phyloP scores from a whole-genome alignment of 2,797 vertebrate species.

The Mallotus villosus region DNA sequence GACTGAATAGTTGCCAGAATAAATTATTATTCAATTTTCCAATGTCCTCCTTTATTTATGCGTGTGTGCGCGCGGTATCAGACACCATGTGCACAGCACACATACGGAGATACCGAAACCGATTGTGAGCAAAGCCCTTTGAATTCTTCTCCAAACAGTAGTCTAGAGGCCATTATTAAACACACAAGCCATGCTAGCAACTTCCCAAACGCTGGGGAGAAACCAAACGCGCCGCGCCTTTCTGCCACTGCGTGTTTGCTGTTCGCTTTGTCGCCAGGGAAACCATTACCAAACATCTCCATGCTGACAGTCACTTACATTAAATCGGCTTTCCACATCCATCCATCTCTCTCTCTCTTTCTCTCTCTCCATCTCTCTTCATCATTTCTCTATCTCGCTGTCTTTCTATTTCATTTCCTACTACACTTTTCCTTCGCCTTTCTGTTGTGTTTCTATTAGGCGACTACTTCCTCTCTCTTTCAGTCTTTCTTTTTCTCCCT shows the following conservation, averaged over 20 bases:
- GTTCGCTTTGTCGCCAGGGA: conserved; percentile 71
- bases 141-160: conserved; percentile 48
- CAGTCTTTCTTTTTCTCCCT: background rate
- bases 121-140: conserved; percentile 38
- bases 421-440: background rate
- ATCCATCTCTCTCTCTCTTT: conserved; percentile 30
- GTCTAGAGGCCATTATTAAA: conserved; percentile 48
- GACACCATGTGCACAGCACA: conserved; percentile 7
- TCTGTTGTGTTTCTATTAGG: background rate
- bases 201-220: conserved; percentile 28
- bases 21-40: conserved; percentile 69
- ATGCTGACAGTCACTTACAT: conserved; percentile 64
- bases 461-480: conserved; percentile 19
- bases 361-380: conserved; percentile 13
- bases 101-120: conserved; percentile 27
- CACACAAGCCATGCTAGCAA: conserved; percentile 36
- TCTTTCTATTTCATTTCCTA: background rate
- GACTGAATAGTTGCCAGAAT: conserved; percentile 69
- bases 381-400: background rate
- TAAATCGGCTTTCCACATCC: conserved; percentile 50
- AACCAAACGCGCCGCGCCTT: conserved; percentile 55
- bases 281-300: conserved; percentile 74
- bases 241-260: conserved; percentile 63
- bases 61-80: background rate
- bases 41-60: conserved; percentile 57